Evolutionary conservation across 2,113 vertebrate species (phyloP).

Genomic region (Engystomops pustulosus): DNA sequence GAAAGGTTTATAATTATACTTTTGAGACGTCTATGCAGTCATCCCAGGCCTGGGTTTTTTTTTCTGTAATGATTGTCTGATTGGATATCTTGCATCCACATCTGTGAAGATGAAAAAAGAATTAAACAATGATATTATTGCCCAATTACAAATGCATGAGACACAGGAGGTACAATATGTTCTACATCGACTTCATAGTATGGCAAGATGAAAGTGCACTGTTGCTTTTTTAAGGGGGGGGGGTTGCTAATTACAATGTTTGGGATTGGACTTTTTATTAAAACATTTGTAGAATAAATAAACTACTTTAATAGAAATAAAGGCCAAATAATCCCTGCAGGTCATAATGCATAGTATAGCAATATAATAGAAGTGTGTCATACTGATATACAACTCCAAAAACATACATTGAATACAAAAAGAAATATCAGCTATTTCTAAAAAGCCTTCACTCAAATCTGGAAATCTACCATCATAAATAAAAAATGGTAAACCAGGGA

Average conservation of each 20-base stretch:
- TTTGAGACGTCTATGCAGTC: slow-evolving; percentile 28
- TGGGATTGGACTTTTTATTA: neutral
- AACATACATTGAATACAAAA: too few relatives aligned
- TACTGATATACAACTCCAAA: too few relatives aligned
- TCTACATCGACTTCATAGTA: slow-evolving; percentile 12
- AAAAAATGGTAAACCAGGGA: too few relatives aligned
- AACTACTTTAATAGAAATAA: neutral
- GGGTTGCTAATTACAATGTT: neutral
- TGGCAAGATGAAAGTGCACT: neutral
- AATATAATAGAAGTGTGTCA: too few relatives aligned
- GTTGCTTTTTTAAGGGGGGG: neutral
- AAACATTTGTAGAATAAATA: neutral
- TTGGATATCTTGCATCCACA: slow-evolving; percentile 27
- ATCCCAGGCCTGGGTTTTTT: slow-evolving; percentile 5
- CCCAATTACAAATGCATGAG: slow-evolving; percentile 41
- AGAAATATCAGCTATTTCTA: too few relatives aligned
- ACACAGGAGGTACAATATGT: slow-evolving; percentile 28
- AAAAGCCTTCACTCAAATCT: too few relatives aligned
- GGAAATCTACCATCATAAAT: too few relatives aligned
- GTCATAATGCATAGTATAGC: neutral
- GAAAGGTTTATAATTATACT: slow-evolving; percentile 36
- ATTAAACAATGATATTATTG: slow-evolving; percentile 45
- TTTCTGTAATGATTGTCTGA: slow-evolving; percentile 41
- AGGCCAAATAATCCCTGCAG: neutral
- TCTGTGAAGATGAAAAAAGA: slow-evolving; percentile 27